A percentile compares a stretch with the other conserved stretches of the same genome.
Evolutionary conservation across 2,888 invertebrate genomes (phyloP).

Genomic region (Callimorpha dominula): DNA sequence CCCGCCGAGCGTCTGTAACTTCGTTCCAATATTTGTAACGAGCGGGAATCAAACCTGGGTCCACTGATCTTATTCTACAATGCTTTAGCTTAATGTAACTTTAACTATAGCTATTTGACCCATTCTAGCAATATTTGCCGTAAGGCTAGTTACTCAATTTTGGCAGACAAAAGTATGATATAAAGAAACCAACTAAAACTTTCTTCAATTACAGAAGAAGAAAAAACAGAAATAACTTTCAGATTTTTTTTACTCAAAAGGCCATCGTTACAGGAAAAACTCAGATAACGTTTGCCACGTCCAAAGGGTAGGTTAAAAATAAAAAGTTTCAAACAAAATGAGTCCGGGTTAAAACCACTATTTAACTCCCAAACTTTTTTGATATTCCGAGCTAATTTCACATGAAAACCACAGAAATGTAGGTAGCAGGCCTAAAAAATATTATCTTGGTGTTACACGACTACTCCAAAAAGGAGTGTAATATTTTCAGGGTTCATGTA

Average conservation of each 20-base stretch:
- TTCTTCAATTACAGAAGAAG: conserved; percentile 1
- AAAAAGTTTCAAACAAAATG: conserved; percentile 34
- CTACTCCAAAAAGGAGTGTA: too few relatives aligned
- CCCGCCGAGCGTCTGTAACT: too few relatives aligned
- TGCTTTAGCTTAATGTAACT: too few relatives aligned
- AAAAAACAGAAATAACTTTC: neutral
- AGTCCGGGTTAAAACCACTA: conserved; percentile 20
- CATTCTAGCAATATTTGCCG: too few relatives aligned
- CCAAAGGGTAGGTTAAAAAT: conserved; percentile 28
- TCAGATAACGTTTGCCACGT: conserved; percentile 3
- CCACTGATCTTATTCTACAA: too few relatives aligned
- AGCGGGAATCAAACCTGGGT: too few relatives aligned
- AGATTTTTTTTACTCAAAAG: neutral
- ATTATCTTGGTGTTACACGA: too few relatives aligned
- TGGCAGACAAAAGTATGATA: neutral
- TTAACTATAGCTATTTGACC: too few relatives aligned
- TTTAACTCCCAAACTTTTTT: conserved; percentile 38
- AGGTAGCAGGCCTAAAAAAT: neutral
- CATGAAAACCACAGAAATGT: neutral
- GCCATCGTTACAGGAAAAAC: conserved; percentile 2
- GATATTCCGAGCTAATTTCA: conserved; percentile 22
- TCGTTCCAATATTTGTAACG: too few relatives aligned
- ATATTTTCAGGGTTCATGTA: too few relatives aligned
- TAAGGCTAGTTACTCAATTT: too few relatives aligned
- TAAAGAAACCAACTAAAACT: conserved; percentile 1